These are phyloP conservation scores for Ceriagrion tenellum DNA, from an alignment of 2,888 invertebrate genomes.

Conservation along the genomic window DNA sequence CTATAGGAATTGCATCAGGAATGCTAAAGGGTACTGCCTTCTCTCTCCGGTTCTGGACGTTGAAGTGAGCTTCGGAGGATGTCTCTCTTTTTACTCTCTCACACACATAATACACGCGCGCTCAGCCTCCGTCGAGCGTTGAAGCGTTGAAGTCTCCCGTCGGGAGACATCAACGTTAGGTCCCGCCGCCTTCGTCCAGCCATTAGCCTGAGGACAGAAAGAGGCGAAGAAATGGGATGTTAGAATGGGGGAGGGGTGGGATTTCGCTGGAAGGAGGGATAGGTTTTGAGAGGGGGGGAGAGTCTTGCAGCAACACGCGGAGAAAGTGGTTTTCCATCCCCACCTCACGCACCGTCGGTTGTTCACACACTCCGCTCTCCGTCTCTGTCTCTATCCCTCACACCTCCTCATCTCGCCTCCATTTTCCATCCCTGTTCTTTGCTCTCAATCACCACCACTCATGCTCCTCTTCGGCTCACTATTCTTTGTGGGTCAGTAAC, in stretches of 20 bases:
- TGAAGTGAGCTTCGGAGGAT: neutral
- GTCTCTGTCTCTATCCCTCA: neutral
- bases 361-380: conserved; percentile 23
- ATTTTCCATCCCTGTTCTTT: neutral
- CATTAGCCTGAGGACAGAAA: conserved; percentile 34
- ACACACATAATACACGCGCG: neutral
- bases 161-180: neutral
- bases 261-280: neutral
- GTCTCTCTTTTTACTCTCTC: neutral
- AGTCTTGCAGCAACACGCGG: conserved; percentile 40
- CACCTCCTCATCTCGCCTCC: conserved; percentile 51
- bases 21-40: conserved; percentile 14
- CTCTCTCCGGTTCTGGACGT: neutral
- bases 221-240: conserved; percentile 39
- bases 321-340: conserved; percentile 63
- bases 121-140: neutral
- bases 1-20: neutral
- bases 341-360: conserved; percentile 19
- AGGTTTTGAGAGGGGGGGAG: neutral
- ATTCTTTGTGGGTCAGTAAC: conserved; percentile 67
- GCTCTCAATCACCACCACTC: conserved; percentile 38
- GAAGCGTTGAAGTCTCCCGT: conserved; percentile 2
- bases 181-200: neutral
- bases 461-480: conserved; percentile 53
- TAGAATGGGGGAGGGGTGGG: neutral